Percentiles rank a stretch among this genome's conserved stretches.
phyloP scores from a whole-genome alignment of 2,797 vertebrate genomes.

The Simalia tracyae region DNA sequence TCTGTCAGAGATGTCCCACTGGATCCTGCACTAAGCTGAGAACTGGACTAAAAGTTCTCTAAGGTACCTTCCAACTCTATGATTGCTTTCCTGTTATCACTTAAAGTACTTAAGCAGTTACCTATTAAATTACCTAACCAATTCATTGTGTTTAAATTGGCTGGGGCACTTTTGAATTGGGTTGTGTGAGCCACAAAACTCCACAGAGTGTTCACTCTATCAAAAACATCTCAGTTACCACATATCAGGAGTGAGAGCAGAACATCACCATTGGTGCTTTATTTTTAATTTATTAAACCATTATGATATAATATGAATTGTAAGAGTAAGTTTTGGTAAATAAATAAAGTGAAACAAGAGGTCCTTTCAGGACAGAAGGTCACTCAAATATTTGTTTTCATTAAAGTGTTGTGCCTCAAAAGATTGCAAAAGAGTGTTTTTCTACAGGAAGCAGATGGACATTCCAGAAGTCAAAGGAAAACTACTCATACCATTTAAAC shows the following conservation, averaged over 20 bases:
- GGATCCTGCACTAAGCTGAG: neutral
- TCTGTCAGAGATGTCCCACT: neutral
- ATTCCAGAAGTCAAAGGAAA: constrained; percentile 60
- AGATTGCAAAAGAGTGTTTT: constrained; percentile 56
- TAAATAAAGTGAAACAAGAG: neutral
- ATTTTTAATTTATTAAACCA: neutral
- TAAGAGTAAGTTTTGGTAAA: neutral
- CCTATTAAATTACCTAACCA: neutral
- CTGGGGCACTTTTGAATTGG: neutral
- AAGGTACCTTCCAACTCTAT: neutral
- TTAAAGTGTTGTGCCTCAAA: constrained; percentile 33
- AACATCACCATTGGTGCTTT: neutral
- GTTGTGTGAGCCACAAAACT: neutral
- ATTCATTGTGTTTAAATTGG: neutral
- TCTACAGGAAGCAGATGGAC: constrained; percentile 63
- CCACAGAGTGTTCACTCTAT: neutral
- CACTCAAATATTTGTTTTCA: constrained; percentile 13
- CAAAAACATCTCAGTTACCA: neutral
- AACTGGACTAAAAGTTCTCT: neutral
- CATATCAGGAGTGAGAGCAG: neutral
- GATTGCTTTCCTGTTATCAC: neutral
- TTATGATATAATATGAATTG: neutral
- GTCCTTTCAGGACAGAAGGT: neutral
- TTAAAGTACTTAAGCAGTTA: neutral
- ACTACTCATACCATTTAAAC: constrained; percentile 55